Evolutionary conservation across 2,113 vertebrate genomes (phyloP), one percentile per base, ranked within the genome.

Genomic region (Zingel zingel): DNA sequence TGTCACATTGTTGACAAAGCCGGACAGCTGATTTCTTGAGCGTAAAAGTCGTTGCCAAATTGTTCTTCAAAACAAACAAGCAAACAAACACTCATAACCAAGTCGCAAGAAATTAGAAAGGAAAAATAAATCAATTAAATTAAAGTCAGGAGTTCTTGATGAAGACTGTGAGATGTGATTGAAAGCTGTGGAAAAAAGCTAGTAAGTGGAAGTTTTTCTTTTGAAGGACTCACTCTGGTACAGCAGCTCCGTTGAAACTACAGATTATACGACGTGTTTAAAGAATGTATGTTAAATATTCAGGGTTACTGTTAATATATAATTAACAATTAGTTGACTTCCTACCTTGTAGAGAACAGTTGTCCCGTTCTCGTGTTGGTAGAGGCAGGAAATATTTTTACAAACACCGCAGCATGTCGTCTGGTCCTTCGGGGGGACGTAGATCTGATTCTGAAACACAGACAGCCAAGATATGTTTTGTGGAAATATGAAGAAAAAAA

Each of bases 341-440:
- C 53, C 30, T 87, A 99, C 98, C 97, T 96, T 95, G 78, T 97
- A 97, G 80, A 94, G 95, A 45, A 89, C 83, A 10, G 94, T 62
- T 12, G 97, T 97, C 69, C 97, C 97, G 0, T 99, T 99, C 74
- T 96, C 96, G 74, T 96, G 96, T 64, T 93, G 93, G 76, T 96
- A 92, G 61, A 97, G 88, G 85, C 98, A 99, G 69, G 98, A 99
- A 58, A 98, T 94, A 0, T 99, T 99, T 87, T 94, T 97, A 91
- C 98, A 99, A 82, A 93, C 93, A 2, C 98, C 98, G 5, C 98
- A 99, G 90, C 98, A 99, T 0, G 94, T 93, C 0, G 95, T 96
- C 89, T 96, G 95, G 86, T 99, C 98, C 89, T 94, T 95, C 0
- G 98, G 96, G 73, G 96, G 96, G 39, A 98, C 77, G 3, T 99